A percentile compares a stretch with the other conserved stretches of the same genome.
Conservation (phyloP, 2,888 invertebrate genomes). For the Tiphia femorata region DNA sequence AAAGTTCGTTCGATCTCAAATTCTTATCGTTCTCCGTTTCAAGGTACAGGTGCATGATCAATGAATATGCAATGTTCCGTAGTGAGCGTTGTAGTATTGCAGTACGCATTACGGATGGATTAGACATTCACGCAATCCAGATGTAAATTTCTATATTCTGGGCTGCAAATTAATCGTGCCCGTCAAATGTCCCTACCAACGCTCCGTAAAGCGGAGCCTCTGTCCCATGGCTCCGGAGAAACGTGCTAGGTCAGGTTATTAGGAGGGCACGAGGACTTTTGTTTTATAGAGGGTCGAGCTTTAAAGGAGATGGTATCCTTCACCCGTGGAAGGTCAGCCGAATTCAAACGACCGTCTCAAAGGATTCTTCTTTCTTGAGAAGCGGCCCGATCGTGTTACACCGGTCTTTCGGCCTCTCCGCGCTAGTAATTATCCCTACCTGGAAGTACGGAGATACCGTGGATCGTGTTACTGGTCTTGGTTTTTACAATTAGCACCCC, state of each 20-base stretch:
- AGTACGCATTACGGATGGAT: no score
- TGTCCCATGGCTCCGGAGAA: no score
- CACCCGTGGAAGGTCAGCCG: constrained; percentile 41
- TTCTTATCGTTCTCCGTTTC: no score
- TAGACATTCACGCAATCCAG: no score
- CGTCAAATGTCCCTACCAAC: no score
- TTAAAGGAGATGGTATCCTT: constrained; percentile 50
- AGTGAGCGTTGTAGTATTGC: no score
- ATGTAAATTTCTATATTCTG: no score
- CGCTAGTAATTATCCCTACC: constrained; percentile 41
- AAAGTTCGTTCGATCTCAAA: no score
- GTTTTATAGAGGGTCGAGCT: constrained; percentile 41
- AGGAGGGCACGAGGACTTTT: constrained; percentile 46
- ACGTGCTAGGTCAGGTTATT: constrained; percentile 44
- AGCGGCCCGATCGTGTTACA: constrained; percentile 49
- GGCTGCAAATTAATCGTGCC: no score
- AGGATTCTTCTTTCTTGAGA: constrained; percentile 45
- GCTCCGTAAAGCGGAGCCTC: no score
- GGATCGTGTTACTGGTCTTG: constrained; percentile 48
- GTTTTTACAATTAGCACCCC: constrained; percentile 41
- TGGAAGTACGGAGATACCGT: constrained; percentile 33
- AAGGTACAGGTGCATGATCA: no score
- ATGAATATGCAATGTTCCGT: no score
- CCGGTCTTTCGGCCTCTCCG: constrained; percentile 35
- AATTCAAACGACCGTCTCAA: constrained; percentile 46